Percentiles rank a stretch among this genome's conserved stretches.
These are phyloP conservation scores for Meloidogyne floridensis DNA, from an alignment of 1,140 invertebrate species.

Conservation along the genomic window DNA sequence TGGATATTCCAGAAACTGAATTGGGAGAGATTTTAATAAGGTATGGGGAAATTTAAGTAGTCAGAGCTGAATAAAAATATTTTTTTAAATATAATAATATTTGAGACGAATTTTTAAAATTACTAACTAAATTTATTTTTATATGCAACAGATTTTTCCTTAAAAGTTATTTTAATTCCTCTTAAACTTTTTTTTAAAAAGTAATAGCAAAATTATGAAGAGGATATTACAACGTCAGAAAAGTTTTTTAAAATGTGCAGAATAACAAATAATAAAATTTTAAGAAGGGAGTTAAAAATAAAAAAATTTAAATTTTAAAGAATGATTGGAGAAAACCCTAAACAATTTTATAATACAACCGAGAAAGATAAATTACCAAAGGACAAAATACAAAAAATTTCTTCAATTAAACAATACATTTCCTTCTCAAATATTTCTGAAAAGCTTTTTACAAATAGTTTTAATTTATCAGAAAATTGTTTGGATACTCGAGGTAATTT, in stretches of 20 bases:
- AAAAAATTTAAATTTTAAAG: neutral
- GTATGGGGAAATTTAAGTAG: neutral
- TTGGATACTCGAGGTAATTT: neutral
- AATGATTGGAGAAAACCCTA: neutral
- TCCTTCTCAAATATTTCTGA: neutral
- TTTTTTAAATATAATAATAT: too few species aligned
- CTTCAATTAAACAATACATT: neutral
- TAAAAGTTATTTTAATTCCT: too few species aligned
- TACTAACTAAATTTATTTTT: too few species aligned
- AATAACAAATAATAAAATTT: too few species aligned
- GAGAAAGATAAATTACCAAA: neutral
- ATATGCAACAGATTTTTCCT: too few species aligned
- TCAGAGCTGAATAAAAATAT: too few species aligned
- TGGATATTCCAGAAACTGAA: neutral
- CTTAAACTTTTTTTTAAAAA: too few species aligned
- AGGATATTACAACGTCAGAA: too few species aligned
- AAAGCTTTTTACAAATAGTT: neutral
- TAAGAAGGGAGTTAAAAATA: too few species aligned
- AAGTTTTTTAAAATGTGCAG: too few species aligned
- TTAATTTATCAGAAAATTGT: conserved; percentile 6
- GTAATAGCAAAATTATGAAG: too few species aligned
- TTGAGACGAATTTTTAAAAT: too few species aligned
- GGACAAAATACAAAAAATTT: neutral
- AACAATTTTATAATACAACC: neutral
- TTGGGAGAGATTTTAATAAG: neutral